Base-by-base conservation (phyloP, 2,888 invertebrate genomes). In the Caenorhabditis sp. region DNA sequence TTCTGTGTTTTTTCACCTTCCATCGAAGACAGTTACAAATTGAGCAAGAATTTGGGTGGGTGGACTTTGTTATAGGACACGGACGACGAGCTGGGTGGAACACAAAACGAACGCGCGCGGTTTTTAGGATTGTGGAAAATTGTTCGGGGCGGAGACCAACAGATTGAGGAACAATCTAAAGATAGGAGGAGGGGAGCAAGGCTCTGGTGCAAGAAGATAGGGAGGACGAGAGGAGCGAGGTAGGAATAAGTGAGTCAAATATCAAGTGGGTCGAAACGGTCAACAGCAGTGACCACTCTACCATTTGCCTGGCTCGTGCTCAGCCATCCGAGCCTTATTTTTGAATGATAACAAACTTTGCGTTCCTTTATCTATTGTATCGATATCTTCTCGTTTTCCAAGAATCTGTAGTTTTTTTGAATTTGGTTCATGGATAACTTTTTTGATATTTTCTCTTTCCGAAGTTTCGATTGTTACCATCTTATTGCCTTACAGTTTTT, bases 211-310 rank as follows among this genome's bases (percentile, higher is more conserved):
- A 73, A 61, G 68, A 28, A 80, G 74, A 80, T 80, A 64, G 63
- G 70, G 49, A 61, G 61, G 41, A 80, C 58, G 73, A 73, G 58
- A 41, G 75, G 49, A 76, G 73, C 61, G 63, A 76, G 63, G 68
- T 68, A 68, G 61, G 47, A 81, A 81, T 77, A 73, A 85, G 79
- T 80, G 81, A 82, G 75, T 70, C 79, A 66, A 80, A 85, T 85
- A 82, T 82, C 82, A 82, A 85, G 85, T 82, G 85, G 79, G 75
- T 77, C 73, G 79, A 82, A 82, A 82, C 72, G 84, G 84, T 80
- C 80, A 84, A 84, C 83, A 83, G 79, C 75, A 77, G 61, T 82
- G 82, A 77, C 83, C 83, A 83, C 79, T 79, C 74, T 74, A 77
- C 56, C 69, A 35, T 70, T 80, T 68, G 69, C 66, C 70, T 72